Conservation (phyloP, 2,888 invertebrate genomes). For the Aporophyla lueneburgensis region DNA sequence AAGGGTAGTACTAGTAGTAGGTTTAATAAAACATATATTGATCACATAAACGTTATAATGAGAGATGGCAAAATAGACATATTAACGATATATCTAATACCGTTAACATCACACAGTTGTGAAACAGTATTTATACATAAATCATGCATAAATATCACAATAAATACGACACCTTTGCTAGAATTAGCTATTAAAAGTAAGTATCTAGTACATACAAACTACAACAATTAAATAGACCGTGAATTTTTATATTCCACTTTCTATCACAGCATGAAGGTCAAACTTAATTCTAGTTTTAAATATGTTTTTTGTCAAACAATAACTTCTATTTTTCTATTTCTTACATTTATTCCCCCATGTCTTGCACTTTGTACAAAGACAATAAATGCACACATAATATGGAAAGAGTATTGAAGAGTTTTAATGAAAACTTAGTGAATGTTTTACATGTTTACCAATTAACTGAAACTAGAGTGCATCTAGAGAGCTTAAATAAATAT, state of each 20-base stretch:
- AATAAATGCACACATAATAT: slow-evolving; percentile 49
- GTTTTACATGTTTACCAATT: slow-evolving; percentile 27
- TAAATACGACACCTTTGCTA: slow-evolving; percentile 61
- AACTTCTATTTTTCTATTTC: slow-evolving; percentile 56
- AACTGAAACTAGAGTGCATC: slow-evolving; percentile 30
- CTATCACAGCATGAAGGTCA: slow-evolving; percentile 68
- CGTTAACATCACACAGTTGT: slow-evolving; percentile 55
- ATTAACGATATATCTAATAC: slow-evolving; percentile 54
- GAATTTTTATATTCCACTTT: slow-evolving; percentile 57
- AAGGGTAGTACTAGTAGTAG: not conserved
- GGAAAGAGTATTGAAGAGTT: slow-evolving; percentile 29
- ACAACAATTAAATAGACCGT: slow-evolving; percentile 62
- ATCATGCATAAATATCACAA: slow-evolving; percentile 58
- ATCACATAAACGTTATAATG: slow-evolving; percentile 60
- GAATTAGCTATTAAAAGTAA: slow-evolving; percentile 45
- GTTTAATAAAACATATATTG: slow-evolving; percentile 36
- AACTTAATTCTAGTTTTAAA: slow-evolving; percentile 64
- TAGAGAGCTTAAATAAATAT: slow-evolving; percentile 9
- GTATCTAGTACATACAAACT: slow-evolving; percentile 59
- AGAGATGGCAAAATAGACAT: slow-evolving; percentile 63
- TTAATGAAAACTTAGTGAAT: slow-evolving; percentile 19
- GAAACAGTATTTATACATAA: slow-evolving; percentile 50
- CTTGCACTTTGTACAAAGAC: slow-evolving; percentile 60
- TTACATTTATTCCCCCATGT: slow-evolving; percentile 44
- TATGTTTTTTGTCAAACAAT: slow-evolving; percentile 44